A percentile compares a stretch with the other conserved stretches of the same genome.
Evolutionary conservation across 2,113 vertebrate genomes (phyloP).

Genomic region (Aleadryas rufinucha): DNA sequence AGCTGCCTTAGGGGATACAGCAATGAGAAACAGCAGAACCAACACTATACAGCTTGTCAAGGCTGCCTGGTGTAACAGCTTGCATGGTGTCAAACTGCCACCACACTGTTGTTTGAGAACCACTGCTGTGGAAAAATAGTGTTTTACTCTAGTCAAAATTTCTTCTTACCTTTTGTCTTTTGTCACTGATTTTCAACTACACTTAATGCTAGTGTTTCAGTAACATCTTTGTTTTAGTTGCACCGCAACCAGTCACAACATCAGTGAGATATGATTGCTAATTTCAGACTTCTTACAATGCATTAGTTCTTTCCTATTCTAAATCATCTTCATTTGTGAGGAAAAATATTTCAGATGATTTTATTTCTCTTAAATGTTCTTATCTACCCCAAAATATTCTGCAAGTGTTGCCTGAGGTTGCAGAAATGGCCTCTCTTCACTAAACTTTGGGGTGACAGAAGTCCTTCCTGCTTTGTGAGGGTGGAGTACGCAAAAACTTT

Average conservation of each 20-base stretch:
- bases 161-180: background rate
- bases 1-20: background rate
- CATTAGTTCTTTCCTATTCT: background rate
- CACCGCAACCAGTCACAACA: background rate
- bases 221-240: background rate
- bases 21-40: background rate
- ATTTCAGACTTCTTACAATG: background rate
- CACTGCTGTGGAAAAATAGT: background rate
- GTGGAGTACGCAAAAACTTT: background rate
- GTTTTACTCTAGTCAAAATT: background rate
- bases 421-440: background rate
- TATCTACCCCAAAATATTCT: background rate
- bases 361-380: background rate
- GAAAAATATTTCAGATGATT: background rate
- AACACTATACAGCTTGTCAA: fast-evolving
- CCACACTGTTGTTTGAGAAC: background rate
- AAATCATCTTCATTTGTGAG: background rate
- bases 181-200: background rate
- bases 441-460: background rate
- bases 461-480: background rate
- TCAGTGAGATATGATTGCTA: background rate
- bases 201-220: background rate
- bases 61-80: background rate
- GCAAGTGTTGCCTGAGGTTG: background rate
- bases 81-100: fast-evolving